Evolutionary conservation across 2,113 vertebrate genomes (phyloP).

Genomic region (Eleginops maclovinus): DNA sequence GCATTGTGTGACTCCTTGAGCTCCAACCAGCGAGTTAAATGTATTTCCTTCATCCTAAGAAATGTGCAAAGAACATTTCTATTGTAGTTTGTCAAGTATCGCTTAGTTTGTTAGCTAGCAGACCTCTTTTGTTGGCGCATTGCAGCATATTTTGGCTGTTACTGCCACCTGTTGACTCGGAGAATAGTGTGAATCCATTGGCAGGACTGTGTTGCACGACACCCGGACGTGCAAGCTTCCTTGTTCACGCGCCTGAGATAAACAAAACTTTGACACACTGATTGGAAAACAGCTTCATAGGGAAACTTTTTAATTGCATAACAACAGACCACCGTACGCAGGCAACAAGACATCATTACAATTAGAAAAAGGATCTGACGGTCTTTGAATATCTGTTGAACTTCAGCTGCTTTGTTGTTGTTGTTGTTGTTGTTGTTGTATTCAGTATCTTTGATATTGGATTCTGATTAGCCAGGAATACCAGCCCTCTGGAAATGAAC

Average conservation of each 20-base stretch:
- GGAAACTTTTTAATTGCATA: constrained; percentile 20
- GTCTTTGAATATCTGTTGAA: no score
- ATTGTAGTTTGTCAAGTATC: background rate
- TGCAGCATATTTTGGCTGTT: background rate
- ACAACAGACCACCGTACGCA: constrained; percentile 13
- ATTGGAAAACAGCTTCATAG: background rate
- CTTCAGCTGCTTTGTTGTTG: background rate
- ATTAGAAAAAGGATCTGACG: background rate
- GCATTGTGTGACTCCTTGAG: background rate
- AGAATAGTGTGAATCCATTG: background rate
- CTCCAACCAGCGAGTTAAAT: background rate
- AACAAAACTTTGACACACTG: background rate
- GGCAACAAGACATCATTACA: constrained; percentile 9
- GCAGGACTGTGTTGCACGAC: background rate
- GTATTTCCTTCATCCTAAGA: background rate
- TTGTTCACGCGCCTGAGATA: background rate
- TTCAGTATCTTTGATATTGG: no score
- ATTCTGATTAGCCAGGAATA: background rate
- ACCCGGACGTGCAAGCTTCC: no score
- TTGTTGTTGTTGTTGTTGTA: no score
- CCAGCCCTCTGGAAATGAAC: constrained; percentile 23
- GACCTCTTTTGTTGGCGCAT: constrained; percentile 3
- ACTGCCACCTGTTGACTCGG: constrained; percentile 9
- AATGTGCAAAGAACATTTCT: background rate
- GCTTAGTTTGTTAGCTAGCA: background rate